Evolutionary conservation across 2,113 vertebrate species (phyloP).

Genomic region (Chaetorhynchus papuensis): DNA sequence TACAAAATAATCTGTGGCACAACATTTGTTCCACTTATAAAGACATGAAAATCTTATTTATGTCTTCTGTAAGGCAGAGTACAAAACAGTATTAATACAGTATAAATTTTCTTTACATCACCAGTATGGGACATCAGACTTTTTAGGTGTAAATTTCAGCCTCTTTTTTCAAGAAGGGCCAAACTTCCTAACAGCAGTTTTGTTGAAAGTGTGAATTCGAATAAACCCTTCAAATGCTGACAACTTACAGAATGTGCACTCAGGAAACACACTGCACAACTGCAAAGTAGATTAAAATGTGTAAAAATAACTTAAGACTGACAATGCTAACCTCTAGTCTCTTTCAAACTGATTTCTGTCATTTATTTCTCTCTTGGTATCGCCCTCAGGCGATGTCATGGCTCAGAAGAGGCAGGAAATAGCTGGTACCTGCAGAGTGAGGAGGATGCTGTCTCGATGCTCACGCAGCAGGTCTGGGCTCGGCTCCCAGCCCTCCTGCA

Average conservation of each 20-base stretch:
- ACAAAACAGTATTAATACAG: constrained; percentile 13
- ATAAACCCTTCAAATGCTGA: neutral
- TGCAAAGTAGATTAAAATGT: constrained; percentile 37
- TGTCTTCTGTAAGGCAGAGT: neutral
- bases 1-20: constrained; percentile 14
- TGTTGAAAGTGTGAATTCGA: neutral
- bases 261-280: neutral
- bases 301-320: constrained; percentile 15
- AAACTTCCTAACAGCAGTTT: neutral
- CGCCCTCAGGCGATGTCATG: neutral
- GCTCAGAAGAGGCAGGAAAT: neutral
- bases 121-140: neutral
- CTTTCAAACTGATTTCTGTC: neutral
- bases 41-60: neutral
- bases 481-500: too few relatives aligned
- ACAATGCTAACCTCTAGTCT: neutral
- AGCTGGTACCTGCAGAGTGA: neutral
- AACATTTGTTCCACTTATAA: neutral
- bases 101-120: constrained; percentile 59
- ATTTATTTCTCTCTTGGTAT: neutral
- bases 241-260: neutral
- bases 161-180: neutral
- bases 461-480: too few relatives aligned
- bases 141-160: constrained; percentile 9
- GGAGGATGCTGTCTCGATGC: fast-evolving